Evolutionary conservation across 2,888 invertebrate genomes (phyloP).

Genomic region (Rotaria sp.): DNA sequence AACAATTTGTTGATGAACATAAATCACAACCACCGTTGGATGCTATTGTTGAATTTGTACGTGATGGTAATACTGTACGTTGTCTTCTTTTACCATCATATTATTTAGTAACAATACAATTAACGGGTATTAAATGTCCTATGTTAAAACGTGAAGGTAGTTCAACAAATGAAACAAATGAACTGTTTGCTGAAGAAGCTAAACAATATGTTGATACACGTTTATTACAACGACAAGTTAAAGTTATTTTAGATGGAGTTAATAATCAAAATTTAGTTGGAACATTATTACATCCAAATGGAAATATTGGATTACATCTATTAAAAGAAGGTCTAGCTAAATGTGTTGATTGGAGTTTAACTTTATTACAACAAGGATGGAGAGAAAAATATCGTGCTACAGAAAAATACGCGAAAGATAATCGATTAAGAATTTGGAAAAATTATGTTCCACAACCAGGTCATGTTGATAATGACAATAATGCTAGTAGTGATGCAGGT

Average conservation of each 20-base stretch:
- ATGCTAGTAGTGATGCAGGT: constrained; percentile 6
- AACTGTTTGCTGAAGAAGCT: constrained; percentile 76
- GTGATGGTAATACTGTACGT: constrained; percentile 89
- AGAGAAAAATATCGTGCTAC: constrained; percentile 65
- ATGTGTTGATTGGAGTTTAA: constrained; percentile 87
- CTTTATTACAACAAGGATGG: constrained; percentile 71
- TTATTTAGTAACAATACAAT: constrained; percentile 72
- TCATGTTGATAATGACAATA: background rate
- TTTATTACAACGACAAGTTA: constrained; percentile 75
- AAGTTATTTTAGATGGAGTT: constrained; percentile 73
- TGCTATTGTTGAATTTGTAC: constrained; percentile 90
- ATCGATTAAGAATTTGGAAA: constrained; percentile 78
- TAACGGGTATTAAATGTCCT: constrained; percentile 73
- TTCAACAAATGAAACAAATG: constrained; percentile 47
- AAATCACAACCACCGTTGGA: constrained; percentile 63
- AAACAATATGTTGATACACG: constrained; percentile 83
- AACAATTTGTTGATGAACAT: constrained; percentile 73
- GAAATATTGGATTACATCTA: constrained; percentile 85
- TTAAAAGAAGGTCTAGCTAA: constrained; percentile 81
- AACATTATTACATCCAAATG: constrained; percentile 78
- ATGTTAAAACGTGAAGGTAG: constrained; percentile 69
- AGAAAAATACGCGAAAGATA: constrained; percentile 71
- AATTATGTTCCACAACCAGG: constrained; percentile 62
- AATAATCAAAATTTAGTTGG: constrained; percentile 83
- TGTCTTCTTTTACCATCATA: constrained; percentile 76